phyloP scores from a whole-genome alignment of 2,113 vertebrate genomes.

The Ramphastos sulfuratus region DNA sequence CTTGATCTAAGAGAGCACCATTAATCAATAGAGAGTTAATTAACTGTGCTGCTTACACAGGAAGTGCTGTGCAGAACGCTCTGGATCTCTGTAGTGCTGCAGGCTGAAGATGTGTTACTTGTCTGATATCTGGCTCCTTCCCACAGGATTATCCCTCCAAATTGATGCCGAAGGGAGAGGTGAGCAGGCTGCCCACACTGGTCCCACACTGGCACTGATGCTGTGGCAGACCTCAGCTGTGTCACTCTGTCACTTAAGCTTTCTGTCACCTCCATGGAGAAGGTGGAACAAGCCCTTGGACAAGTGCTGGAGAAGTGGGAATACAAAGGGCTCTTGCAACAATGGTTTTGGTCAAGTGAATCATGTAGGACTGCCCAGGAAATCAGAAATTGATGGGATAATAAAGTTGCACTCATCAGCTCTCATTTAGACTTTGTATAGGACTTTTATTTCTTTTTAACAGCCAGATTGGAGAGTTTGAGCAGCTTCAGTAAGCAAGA shows the following conservation, averaged over 20 bases:
- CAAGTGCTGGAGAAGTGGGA: neutral
- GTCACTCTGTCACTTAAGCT: neutral
- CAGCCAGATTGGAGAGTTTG: neutral
- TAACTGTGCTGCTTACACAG: conserved; percentile 25
- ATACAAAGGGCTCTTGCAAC: neutral
- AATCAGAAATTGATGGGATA: neutral
- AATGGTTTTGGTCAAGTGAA: neutral
- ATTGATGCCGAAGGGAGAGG: neutral
- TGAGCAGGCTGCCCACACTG: neutral
- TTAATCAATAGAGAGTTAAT: conserved; percentile 61
- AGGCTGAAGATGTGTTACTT: neutral
- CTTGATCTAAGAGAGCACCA: conserved; percentile 39
- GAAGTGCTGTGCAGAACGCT: neutral
- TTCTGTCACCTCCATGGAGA: neutral
- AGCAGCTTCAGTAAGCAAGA: neutral
- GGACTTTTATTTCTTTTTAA: neutral
- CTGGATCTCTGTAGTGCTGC: neutral
- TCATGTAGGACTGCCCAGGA: neutral
- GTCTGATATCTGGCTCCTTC: neutral
- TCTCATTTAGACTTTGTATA: neutral
- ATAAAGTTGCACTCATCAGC: neutral
- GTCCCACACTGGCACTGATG: neutral
- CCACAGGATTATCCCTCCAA: neutral
- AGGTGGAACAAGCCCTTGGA: neutral
- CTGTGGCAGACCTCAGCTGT: neutral